Base-by-base conservation (phyloP, 2,797 vertebrate genomes). In the Neosilurus hyrtlii region DNA sequence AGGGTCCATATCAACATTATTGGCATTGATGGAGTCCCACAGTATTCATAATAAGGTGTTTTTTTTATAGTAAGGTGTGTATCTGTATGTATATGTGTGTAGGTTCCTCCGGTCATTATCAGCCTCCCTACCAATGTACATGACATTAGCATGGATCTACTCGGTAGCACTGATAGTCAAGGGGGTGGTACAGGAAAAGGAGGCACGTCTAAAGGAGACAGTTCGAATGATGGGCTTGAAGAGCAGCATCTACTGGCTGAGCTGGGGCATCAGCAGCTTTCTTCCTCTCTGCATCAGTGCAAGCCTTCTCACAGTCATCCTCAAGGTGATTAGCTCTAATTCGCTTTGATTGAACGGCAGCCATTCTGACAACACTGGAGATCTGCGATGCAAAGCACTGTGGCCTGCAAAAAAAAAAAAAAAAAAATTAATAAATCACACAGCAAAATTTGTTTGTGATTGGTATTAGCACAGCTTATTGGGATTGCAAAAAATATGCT, bases 131-230 rank as follows among this genome's bases (percentile, higher is more conserved):
- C 97, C 98, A 1, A 93, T 99, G 54, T 99, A 96, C 92, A 95
- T 99, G 96, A 99, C 96, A 0, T 90, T 99, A 92, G 96, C 97
- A 52, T 99, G 98, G 98, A 97, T 99, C 88, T 99, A 96, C 91
- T 97, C 97, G 0, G 97, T 98, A 91, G 97, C 98, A 70, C 94
- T 98, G 86, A 97, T 97, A 78, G 91, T 99, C 83, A 99, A 99
- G 87, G 93, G 95, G 26, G 95, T 99, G 5, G 98, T 99, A 0
- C 94, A 94, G 0, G 98, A 99, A 91, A 99, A 99, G 89, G 98
- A 99, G 89, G 95, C 96, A 0, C 94, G 97, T 30, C 94, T 99
- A 74, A 99, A 97, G 91, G 98, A 99, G 92, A 98, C 96, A 0
- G 94, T 99, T 95, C 93, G 93, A 86, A 98, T 98, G 91, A 98